phyloP scores from a whole-genome alignment of 2,888 invertebrate species.

The Megastigmus dorsalis region DNA sequence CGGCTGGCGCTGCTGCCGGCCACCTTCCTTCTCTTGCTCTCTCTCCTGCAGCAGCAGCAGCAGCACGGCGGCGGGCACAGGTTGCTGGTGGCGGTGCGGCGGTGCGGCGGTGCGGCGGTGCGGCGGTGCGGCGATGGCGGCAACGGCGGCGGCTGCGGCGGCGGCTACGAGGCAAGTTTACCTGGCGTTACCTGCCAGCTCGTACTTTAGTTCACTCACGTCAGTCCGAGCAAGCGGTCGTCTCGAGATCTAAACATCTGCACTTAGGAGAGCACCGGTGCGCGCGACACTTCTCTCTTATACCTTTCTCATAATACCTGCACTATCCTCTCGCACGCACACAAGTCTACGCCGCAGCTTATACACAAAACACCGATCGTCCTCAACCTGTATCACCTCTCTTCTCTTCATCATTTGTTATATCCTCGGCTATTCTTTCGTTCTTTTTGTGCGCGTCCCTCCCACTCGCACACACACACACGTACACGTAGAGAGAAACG shows the following conservation, averaged over 20 bases:
- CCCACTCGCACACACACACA: neutral
- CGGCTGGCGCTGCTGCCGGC: constrained; percentile 35
- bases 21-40: constrained; percentile 43
- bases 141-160: constrained; percentile 12
- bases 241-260: constrained; percentile 24
- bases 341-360: neutral
- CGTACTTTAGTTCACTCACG: constrained; percentile 73
- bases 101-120: neutral
- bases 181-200: constrained; percentile 73
- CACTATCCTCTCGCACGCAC: neutral
- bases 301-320: neutral
- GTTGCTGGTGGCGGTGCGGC: constrained; percentile 17
- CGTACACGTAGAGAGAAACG: neutral
- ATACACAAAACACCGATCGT: neutral
- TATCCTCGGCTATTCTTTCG: neutral
- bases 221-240: constrained; percentile 74
- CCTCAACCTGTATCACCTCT: too few species aligned
- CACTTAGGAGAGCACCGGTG: too few species aligned
- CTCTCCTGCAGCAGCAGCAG: too few species aligned
- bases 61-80: constrained; percentile 44
- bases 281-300: constrained; percentile 7
- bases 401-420: neutral
- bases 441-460: neutral
- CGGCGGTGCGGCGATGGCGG: constrained; percentile 13
- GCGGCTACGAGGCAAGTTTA: constrained; percentile 64